Evolutionary conservation across 37 sponge, comb jelly and placozoan species (phyloP).

Genomic region (Bolinopsis microptera): DNA sequence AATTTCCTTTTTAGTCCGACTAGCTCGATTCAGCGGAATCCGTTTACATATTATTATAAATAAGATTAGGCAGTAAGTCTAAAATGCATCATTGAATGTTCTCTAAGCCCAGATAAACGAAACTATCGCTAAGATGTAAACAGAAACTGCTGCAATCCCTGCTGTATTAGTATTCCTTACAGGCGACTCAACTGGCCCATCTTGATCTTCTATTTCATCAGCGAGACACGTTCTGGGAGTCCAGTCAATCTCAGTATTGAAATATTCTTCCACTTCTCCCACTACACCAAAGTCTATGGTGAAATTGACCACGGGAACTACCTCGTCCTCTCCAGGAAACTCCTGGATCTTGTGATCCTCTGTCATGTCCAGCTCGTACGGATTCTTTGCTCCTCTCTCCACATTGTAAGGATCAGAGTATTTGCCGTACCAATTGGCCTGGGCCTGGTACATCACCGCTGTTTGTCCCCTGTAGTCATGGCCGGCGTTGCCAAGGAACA

Average conservation of each 20-base stretch:
- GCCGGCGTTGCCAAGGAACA: slow-evolving; percentile 19
- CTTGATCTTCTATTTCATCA: background rate
- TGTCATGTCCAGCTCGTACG: slow-evolving; percentile 2
- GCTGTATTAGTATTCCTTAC: no score
- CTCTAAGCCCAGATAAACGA: no score
- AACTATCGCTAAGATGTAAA: no score
- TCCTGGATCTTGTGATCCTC: background rate
- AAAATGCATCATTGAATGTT: no score
- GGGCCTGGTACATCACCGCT: slow-evolving; percentile 19
- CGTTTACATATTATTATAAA: no score
- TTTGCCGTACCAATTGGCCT: background rate
- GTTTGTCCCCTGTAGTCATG: background rate
- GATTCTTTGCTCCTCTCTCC: background rate
- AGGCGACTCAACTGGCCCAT: no score
- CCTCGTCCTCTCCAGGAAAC: background rate
- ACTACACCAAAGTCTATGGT: background rate
- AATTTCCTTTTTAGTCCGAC: no score
- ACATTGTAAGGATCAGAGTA: background rate
- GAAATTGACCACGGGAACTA: slow-evolving; percentile 5
- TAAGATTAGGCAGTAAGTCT: no score
- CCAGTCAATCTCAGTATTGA: background rate
- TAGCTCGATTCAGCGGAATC: no score
- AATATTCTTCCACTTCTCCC: background rate
- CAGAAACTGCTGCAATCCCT: no score
- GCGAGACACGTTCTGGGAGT: background rate